A percentile compares a stretch with the other conserved stretches of the same genome.
Evolutionary conservation across 2,113 vertebrate species (phyloP).

Genomic region (Paradoxurus hermaphroditus): DNA sequence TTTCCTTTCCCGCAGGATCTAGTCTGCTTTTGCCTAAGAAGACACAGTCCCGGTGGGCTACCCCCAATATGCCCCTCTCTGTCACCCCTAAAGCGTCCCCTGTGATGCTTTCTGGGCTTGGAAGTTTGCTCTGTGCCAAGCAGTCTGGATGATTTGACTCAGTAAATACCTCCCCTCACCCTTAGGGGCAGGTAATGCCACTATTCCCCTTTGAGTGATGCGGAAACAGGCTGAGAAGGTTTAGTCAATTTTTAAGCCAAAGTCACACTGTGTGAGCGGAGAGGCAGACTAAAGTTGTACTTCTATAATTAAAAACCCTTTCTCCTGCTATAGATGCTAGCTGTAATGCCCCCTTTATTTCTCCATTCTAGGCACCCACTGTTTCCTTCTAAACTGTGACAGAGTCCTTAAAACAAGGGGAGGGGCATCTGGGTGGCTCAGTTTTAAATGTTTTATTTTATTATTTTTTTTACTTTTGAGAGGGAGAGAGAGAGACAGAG

Average conservation of each 20-base stretch:
- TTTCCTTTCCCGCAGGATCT: neutral
- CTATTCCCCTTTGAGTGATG: neutral
- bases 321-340: accelerated
- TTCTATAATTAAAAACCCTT: neutral
- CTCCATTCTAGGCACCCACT: neutral
- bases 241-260: neutral
- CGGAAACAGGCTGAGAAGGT: neutral
- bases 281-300: neutral
- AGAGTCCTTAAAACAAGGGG: neutral
- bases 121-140: neutral
- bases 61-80: accelerated
- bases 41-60: neutral
- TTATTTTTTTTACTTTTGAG: too few species aligned
- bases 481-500: too few species aligned
- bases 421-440: too few species aligned
- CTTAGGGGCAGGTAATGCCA: too few species aligned
- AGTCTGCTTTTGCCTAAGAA: neutral
- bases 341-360: neutral
- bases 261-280: neutral
- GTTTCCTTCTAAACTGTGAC: neutral
- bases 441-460: too few species aligned
- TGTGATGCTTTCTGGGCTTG: accelerated
- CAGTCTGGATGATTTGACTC: neutral
- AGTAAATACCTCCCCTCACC: neutral
- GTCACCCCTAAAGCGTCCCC: too few species aligned